A percentile compares a stretch with the other conserved stretches of the same genome.
Evolutionary conservation across 2,113 vertebrate genomes (phyloP).

Genomic region (Pollachius pollachius): DNA sequence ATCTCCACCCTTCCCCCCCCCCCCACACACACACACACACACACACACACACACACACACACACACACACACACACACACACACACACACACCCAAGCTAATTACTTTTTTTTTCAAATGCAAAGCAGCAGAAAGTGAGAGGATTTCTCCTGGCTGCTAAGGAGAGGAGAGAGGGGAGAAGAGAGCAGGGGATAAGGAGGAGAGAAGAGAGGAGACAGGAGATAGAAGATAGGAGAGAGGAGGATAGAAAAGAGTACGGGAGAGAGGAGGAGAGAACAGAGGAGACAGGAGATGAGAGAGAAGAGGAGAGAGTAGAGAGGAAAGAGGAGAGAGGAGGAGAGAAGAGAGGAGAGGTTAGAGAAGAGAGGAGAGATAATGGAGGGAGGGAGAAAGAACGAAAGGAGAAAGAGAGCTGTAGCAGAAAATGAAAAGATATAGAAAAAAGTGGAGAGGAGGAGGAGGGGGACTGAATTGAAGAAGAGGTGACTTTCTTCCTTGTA

Average conservation of each 20-base stretch:
- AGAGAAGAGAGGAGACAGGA: not conserved
- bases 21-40: not conserved
- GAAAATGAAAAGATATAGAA: too few relatives aligned
- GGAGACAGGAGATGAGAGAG: constrained; percentile 41
- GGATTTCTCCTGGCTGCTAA: constrained; percentile 71
- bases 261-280: constrained; percentile 40
- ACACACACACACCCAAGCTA: constrained; percentile 57
- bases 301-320: constrained; percentile 43
- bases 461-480: constrained; percentile 15
- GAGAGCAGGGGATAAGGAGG: constrained; percentile 45
- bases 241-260: constrained; percentile 7
- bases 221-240: not conserved
- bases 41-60: constrained; percentile 19
- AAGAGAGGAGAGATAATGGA: constrained; percentile 34
- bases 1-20: constrained; percentile 17
- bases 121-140: constrained; percentile 79
- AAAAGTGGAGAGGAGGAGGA: too few relatives aligned
- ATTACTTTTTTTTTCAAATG: constrained; percentile 79
- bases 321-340: constrained; percentile 53
- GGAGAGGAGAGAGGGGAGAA: constrained; percentile 42
- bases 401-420: too few relatives aligned
- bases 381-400: constrained; percentile 47
- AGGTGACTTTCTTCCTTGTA: constrained; percentile 75
- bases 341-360: constrained; percentile 49
- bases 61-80: not conserved